Percentiles rank a stretch among this genome's conserved stretches.
Evolutionary conservation across 2,888 invertebrate genomes (phyloP).

Genomic region (Anagyrus pseudococci): DNA sequence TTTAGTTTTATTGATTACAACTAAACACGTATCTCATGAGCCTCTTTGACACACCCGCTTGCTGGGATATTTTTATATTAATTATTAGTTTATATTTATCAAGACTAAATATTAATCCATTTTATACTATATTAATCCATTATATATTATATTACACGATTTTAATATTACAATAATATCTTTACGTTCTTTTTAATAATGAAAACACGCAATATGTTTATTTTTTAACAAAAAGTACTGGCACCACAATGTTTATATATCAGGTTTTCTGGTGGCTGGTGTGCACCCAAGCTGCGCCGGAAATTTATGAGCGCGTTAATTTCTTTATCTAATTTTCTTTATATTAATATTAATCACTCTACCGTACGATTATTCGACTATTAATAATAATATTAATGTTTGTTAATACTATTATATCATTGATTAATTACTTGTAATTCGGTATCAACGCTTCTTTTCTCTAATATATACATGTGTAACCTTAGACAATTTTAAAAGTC

Average conservation of each 20-base stretch:
- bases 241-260: conserved; percentile 36
- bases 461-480: neutral
- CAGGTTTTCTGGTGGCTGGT: conserved; percentile 57
- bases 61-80: conserved; percentile 55
- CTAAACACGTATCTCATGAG: conserved; percentile 52
- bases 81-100: conserved; percentile 38
- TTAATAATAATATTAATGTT: conserved; percentile 25
- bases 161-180: conserved; percentile 8
- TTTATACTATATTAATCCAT: conserved; percentile 29
- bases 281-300: conserved; percentile 54
- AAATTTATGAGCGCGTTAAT: too few species aligned
- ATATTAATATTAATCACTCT: conserved; percentile 21
- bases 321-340: conserved; percentile 8
- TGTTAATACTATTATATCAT: conserved; percentile 19
- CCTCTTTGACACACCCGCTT: conserved; percentile 57
- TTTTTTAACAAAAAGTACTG: conserved; percentile 29
- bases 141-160: conserved; percentile 5
- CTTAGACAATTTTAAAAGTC: too few species aligned
- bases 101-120: neutral
- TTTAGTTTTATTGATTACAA: conserved; percentile 18
- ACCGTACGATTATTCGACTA: conserved; percentile 6
- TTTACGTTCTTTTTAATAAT: conserved; percentile 19
- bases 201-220: conserved; percentile 18
- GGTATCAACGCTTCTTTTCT: neutral
- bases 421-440: conserved; percentile 22